Percentiles rank a stretch among this genome's conserved stretches.
phyloP scores from a whole-genome alignment of 2,888 invertebrate genomes.

The Penaeus monodon region DNA sequence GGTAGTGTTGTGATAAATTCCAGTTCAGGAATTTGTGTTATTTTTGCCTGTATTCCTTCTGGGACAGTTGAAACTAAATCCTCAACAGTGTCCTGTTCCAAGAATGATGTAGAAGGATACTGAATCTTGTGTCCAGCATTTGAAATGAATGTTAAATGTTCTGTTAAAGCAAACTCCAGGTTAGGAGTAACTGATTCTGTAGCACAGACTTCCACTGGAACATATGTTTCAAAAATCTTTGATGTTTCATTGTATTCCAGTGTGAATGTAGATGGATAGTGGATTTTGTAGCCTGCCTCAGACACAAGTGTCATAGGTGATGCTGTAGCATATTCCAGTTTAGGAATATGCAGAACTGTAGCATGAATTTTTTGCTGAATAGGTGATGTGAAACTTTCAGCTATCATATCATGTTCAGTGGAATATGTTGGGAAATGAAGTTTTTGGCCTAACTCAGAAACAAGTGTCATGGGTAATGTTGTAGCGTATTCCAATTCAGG shows the following conservation, averaged over 20 bases:
- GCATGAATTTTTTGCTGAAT: too few relatives aligned
- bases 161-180: neutral
- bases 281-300: neutral
- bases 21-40: constrained; percentile 28
- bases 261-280: neutral
- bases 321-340: constrained; percentile 2
- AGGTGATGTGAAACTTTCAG: too few relatives aligned
- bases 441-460: constrained; percentile 14
- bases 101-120: constrained; percentile 5
- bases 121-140: neutral
- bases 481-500: constrained; percentile 27
- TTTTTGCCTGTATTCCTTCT: constrained; percentile 4
- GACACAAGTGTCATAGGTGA: constrained; percentile 6
- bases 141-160: neutral
- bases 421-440: constrained; percentile 6
- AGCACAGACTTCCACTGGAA: neutral
- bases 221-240: neutral
- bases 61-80: constrained; percentile 19
- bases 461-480: constrained; percentile 22
- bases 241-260: neutral
- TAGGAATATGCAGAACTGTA: neutral
- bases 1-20: constrained; percentile 5
- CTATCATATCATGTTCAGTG: neutral
- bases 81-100: constrained; percentile 3
- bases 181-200: too few relatives aligned